These are phyloP conservation scores for Criorhina ranunculi DNA, from an alignment of 2,888 invertebrate genomes.

Conservation along the genomic window DNA sequence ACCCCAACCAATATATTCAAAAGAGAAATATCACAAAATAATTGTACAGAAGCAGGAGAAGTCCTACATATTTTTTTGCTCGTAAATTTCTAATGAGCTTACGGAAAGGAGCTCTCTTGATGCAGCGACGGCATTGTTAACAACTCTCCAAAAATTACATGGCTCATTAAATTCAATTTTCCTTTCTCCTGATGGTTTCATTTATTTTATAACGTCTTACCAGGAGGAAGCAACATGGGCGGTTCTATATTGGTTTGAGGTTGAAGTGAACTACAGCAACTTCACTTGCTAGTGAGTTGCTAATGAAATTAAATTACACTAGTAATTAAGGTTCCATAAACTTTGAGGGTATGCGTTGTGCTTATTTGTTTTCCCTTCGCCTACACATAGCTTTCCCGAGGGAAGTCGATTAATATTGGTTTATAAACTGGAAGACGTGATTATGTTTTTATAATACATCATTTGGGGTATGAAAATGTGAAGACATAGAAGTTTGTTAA, in stretches of 20 bases:
- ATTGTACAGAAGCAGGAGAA: background rate
- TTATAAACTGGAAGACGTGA: background rate
- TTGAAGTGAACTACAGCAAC: background rate
- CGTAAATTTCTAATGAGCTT: conserved; percentile 27
- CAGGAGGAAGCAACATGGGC: no score
- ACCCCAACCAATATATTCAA: background rate
- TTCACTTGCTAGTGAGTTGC: background rate
- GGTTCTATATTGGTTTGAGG: background rate
- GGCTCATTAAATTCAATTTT: conserved; percentile 32
- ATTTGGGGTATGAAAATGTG: background rate
- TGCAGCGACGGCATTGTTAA: conserved; percentile 17
- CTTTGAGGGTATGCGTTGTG: background rate
- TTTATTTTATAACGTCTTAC: background rate
- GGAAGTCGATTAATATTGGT: background rate
- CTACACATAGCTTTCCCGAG: no score
- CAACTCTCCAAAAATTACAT: conserved; percentile 16
- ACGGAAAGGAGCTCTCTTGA: conserved; percentile 4
- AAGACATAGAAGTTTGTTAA: background rate
- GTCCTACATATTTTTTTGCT: background rate
- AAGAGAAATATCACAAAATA: background rate
- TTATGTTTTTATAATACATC: background rate
- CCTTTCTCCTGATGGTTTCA: conserved; percentile 9
- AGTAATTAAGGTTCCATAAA: conserved; percentile 11
- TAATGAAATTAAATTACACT: conserved; percentile 21
- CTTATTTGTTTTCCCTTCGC: background rate